These are phyloP conservation scores for Drosophila histrio DNA, from an alignment of 2,888 invertebrate species.

Conservation along the genomic window DNA sequence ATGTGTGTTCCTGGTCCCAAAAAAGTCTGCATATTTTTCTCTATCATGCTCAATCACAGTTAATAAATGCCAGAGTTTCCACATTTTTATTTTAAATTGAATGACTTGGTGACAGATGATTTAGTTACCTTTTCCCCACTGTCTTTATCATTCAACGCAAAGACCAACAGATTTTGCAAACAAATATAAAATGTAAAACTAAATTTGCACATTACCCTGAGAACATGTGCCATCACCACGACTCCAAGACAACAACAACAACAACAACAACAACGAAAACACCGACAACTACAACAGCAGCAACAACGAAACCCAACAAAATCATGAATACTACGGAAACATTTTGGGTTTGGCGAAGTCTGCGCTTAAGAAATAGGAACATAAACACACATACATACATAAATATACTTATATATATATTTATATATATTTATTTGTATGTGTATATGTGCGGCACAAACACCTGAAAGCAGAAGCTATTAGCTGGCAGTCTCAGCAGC, in stretches of 20 bases:
- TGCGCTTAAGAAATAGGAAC: slow-evolving; percentile 33
- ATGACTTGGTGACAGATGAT: background rate
- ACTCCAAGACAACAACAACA: slow-evolving; percentile 7
- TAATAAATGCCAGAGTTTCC: background rate
- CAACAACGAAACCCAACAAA: slow-evolving; percentile 34
- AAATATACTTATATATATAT: slow-evolving; percentile 4
- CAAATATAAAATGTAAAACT: slow-evolving; percentile 77
- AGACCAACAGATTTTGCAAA: slow-evolving; percentile 48
- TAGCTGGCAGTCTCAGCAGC: slow-evolving; percentile 45
- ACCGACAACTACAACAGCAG: slow-evolving; percentile 20
- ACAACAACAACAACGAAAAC: background rate
- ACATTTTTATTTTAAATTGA: background rate
- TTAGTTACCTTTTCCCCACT: slow-evolving; percentile 1
- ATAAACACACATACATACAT: background rate
- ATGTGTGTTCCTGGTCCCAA: background rate
- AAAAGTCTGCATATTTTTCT: background rate
- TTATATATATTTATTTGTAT: background rate
- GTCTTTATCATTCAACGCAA: slow-evolving; percentile 15
- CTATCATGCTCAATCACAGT: background rate
- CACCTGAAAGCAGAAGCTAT: slow-evolving; percentile 50
- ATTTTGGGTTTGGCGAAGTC: slow-evolving; percentile 45
- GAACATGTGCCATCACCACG: slow-evolving; percentile 52
- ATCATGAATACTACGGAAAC: slow-evolving; percentile 48
- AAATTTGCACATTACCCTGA: slow-evolving; percentile 71
- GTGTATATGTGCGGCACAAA: slow-evolving; percentile 15